Base-by-base conservation (phyloP, 2,797 vertebrate species). In the Hapalemur alaotrensis region DNA sequence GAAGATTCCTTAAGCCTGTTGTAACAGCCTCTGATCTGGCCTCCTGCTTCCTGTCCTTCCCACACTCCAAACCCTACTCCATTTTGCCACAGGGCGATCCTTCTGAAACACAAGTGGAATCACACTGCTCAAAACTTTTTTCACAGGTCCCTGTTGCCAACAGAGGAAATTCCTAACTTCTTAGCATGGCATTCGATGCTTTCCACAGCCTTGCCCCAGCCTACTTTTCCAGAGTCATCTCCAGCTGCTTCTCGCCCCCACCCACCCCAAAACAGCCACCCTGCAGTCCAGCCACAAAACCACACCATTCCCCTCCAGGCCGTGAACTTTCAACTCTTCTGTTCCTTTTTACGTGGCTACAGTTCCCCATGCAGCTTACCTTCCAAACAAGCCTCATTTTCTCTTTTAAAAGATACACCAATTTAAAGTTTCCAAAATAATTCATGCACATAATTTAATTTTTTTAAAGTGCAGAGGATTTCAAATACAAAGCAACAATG, bases 111-210 rank as follows among this genome's bases (percentile, higher is more conserved):
- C 57, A 92, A 81, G 94, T 63, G 89, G 73, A 65, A 67, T 48
- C 57, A 22, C 1, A 2, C 75, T 20, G 48, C 76, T 89, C 75
- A 38, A 70, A 65, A 59, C 17, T 28, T 81, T 78, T 54, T 69
- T 43, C 76, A 18, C 25, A 28, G 11, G 14, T 54, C 23, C n/a
- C 46, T 1, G 0, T 22, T 54, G 81, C 91, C 97, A 95, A 9
- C 75, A 95, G 72, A 96, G 89, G 87, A 95, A 95, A 97, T 96
- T 83, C 86, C 93, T 72, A 43, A 78, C 28, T 41, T 72, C 75
- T 86, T 80, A 95, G 4, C 12, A 0, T 65, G 82, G 69, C 70
- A 38, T 80, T 32, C 5, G 0, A 52, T 32, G 89, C 59, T 88
- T 78, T 80, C 63, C 80, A 67, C 81, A 91, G 92, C 22, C 46